Evolutionary conservation across 2,888 invertebrate species (phyloP).

Genomic region (Syritta pipiens): DNA sequence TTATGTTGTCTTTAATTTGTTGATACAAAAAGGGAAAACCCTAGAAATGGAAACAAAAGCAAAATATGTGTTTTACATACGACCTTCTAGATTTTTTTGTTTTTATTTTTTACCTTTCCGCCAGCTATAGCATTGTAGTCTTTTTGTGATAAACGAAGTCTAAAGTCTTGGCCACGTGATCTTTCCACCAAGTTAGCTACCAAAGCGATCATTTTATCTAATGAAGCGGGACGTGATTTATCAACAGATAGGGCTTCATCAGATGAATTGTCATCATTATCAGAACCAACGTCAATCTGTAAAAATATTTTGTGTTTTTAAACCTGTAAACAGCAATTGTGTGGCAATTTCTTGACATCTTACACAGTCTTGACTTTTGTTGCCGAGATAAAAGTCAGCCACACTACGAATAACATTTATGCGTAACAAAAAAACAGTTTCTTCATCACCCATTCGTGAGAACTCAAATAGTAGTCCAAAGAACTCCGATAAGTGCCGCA

Average conservation of each 20-base stretch:
- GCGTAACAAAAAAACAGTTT: conserved; percentile 91
- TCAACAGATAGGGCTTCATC: conserved; percentile 81
- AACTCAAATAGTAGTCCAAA: conserved; percentile 95
- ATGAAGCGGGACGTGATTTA: conserved; percentile 92
- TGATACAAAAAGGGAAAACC: conserved; percentile 96
- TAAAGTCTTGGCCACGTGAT: conserved; percentile 88
- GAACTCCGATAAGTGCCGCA: conserved; percentile 94
- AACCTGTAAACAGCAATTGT: neutral
- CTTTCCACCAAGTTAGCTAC: conserved; percentile 93
- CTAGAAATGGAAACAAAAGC: conserved; percentile 79
- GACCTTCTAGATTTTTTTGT: neutral
- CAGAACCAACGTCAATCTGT: conserved; percentile 79
- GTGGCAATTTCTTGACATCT: conserved; percentile 71
- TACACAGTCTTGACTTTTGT: conserved; percentile 86
- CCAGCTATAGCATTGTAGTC: conserved; percentile 92
- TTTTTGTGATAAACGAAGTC: conserved; percentile 86
- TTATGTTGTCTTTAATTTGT: conserved; percentile 95
- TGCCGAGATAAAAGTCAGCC: conserved; percentile 95
- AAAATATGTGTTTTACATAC: neutral
- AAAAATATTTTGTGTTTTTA: conserved; percentile 4
- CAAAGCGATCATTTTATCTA: conserved; percentile 97
- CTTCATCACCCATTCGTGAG: conserved; percentile 96
- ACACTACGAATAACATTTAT: conserved; percentile 93
- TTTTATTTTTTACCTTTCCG: conserved; percentile 84
- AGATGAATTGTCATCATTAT: conserved; percentile 80